These are phyloP conservation scores for Drosophila birchii DNA, from an alignment of 2,888 invertebrate species.

Conservation along the genomic window DNA sequence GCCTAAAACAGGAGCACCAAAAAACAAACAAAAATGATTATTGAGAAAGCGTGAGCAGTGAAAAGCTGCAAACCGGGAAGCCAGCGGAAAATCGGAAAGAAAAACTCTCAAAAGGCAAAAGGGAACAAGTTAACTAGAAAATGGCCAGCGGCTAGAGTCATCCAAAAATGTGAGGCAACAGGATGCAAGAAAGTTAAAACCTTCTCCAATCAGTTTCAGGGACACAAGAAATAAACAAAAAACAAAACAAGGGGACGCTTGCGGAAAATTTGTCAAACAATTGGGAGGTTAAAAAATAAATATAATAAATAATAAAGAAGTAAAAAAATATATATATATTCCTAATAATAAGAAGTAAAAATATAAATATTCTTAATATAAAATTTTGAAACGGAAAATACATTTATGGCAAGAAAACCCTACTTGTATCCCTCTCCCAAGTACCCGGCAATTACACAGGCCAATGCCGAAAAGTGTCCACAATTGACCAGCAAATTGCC, in stretches of 20 bases:
- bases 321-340: not conserved
- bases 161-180: constrained; percentile 11
- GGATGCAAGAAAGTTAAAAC: constrained; percentile 32
- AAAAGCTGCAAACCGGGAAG: constrained; percentile 12
- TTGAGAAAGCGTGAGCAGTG: constrained; percentile 35
- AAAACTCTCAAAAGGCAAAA: constrained; percentile 16
- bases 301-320: not conserved
- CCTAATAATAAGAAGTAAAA: not conserved
- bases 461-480: constrained; percentile 43
- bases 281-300: not conserved
- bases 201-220: constrained; percentile 7
- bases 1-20: constrained; percentile 26
- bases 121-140: constrained; percentile 25
- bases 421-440: no score
- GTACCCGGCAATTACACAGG: constrained; percentile 29
- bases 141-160: constrained; percentile 19
- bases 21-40: constrained; percentile 2
- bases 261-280: not conserved
- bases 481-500: constrained; percentile 66
- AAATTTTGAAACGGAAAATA: no score
- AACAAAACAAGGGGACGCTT: not conserved
- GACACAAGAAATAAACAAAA: not conserved
- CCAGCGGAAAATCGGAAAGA: constrained; percentile 3
- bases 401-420: no score
- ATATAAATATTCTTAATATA: no score